Evolutionary conservation across 2,888 invertebrate genomes (phyloP), one percentile per base, ranked within the genome.

Genomic region (Heteropelma amictum): DNA sequence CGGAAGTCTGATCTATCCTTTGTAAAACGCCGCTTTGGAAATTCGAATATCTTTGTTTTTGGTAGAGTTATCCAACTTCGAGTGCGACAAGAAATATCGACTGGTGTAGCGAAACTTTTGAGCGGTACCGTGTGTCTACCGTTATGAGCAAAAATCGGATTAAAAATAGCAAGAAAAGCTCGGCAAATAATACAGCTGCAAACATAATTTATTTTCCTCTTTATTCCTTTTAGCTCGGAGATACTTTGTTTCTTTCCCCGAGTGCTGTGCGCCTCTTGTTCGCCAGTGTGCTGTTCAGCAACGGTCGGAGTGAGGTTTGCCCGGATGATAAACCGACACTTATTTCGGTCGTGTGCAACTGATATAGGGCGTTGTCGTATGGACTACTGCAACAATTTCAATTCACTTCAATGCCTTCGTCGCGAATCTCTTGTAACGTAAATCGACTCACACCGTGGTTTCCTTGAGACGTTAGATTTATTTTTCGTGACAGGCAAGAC

Each of bases 301-400:
- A 70, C 70, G 33, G 70, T 74, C 65, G 64, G 65, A 74, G 60
- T 70, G 65, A 74, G 74, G 61, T 74, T 74, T 47, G 60, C 60
- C 28, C 74, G 60, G 70, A n/a, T 70, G 74, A 65, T 54, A 54
- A 40, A 60, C 42, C 47, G 65, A 74, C 74, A 61, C 60, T 70
- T 65, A 70, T 70, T 70, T 54, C n/a, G n/a, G 58, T 64, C 40
- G 60, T 23, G 30, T 56, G 47, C 54, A 28, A 45, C 35, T 19
- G 14, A 26, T 35, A 49, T 33, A 30, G 28, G 49, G 47, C 54
- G 53, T 21, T 42, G 38, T 19, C 19, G 47, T 51, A 54, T 65
- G 40, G 64, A 61, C 65, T 47, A 58, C n/a, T n/a, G n/a, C 21
- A 63, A 58, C 70, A 74, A 70, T 70, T 74, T 70, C 53, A 26